Evolutionary conservation across 1,140 invertebrate genomes (phyloP).

Genomic region (Brachystomella parvula): DNA sequence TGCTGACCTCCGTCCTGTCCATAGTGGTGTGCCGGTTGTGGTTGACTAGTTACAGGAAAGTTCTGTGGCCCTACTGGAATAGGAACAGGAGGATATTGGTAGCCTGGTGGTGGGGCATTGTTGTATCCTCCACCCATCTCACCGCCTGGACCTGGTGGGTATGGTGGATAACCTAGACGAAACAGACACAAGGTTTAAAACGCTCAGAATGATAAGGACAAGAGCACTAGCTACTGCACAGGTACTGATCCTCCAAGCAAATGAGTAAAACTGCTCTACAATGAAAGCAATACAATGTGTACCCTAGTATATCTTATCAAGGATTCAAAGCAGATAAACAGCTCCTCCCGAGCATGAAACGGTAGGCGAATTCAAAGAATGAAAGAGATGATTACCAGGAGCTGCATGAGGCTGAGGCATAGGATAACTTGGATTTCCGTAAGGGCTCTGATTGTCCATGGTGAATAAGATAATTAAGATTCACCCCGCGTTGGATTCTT

Average conservation of each 20-base stretch:
- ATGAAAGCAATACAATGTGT: not conserved
- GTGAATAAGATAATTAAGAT: not conserved
- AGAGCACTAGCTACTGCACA: not conserved
- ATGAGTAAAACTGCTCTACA: not conserved
- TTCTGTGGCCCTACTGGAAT: conserved; percentile 15
- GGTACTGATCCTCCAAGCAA: not conserved
- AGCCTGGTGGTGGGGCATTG: conserved; percentile 20
- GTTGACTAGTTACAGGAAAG: conserved; percentile 4
- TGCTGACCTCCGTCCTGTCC: not conserved
- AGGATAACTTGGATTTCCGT: not conserved
- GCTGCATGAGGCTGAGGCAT: conserved; percentile 2
- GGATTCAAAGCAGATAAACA: too few relatives aligned
- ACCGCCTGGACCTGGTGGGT: not conserved
- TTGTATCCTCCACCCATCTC: not conserved
- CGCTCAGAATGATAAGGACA: not conserved
- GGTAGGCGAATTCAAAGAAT: too few relatives aligned
- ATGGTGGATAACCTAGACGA: not conserved
- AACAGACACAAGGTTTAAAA: not conserved
- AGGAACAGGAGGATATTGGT: conserved; percentile 20
- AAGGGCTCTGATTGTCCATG: not conserved
- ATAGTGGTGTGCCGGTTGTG: too few relatives aligned
- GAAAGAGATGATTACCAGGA: not conserved
- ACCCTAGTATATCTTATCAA: not conserved
- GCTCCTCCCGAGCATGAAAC: too few relatives aligned
- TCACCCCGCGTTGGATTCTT: not conserved